Percentiles rank a stretch among this genome's conserved stretches.
Evolutionary conservation across 2,113 vertebrate species (phyloP).

Genomic region (Melospiza melodia): DNA sequence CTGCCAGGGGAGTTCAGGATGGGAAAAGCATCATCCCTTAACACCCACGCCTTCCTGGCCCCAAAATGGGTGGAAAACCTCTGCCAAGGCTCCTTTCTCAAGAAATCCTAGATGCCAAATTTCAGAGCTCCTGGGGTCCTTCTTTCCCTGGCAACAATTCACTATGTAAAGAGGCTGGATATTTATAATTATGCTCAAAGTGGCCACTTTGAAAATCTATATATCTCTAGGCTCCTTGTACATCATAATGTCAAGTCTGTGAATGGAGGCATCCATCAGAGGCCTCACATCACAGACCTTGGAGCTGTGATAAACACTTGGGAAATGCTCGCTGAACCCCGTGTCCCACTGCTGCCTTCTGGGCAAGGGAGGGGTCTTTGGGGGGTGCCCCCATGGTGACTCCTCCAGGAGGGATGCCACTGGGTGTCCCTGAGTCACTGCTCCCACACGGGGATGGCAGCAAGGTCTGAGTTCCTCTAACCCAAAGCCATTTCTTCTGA

Average conservation of each 20-base stretch:
- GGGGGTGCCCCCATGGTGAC: not conserved
- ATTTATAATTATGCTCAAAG: conserved; percentile 79
- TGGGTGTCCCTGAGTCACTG: accelerated
- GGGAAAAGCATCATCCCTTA: not conserved
- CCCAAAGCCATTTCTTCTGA: not conserved
- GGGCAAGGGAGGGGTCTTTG: not conserved
- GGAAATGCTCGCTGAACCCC: conserved; percentile 46
- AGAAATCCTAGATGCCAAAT: conserved; percentile 24
- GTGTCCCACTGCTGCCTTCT: not conserved
- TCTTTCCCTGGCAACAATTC: conserved; percentile 64
- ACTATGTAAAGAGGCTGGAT: conserved; percentile 65
- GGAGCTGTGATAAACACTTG: conserved; percentile 54
- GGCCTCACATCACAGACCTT: conserved; percentile 69
- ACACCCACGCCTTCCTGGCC: not conserved
- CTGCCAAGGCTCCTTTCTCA: not conserved
- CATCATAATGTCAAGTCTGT: conserved; percentile 81
- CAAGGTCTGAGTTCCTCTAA: not conserved
- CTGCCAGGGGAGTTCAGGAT: not conserved
- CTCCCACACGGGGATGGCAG: not conserved
- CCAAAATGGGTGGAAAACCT: not conserved
- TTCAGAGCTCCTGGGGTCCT: conserved; percentile 5
- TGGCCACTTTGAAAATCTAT: conserved; percentile 80
- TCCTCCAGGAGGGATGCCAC: not conserved
- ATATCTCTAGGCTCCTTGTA: conserved; percentile 82
- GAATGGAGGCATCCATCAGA: conserved; percentile 82